Evolutionary conservation across 1,140 invertebrate species (phyloP).

Genomic region (Plutomurus gul): DNA sequence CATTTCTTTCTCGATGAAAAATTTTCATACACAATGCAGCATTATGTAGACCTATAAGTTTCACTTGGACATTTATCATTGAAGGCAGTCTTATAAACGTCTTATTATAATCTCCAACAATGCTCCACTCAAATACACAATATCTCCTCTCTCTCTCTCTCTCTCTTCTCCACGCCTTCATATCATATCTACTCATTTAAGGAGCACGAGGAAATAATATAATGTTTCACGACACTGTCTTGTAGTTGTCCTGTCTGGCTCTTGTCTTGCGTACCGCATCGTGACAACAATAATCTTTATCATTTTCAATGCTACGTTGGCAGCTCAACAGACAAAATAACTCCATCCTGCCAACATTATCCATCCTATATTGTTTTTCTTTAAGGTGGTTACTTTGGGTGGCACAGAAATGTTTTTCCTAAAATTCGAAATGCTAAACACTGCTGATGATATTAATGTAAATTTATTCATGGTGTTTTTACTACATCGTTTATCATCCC

Average conservation of each 20-base stretch:
- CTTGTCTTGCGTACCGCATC: background rate
- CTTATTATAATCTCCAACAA: background rate
- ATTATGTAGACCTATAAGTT: background rate
- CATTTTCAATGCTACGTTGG: background rate
- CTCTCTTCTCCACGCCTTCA: too few species aligned
- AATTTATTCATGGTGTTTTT: constrained; percentile 4
- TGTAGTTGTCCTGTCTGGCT: background rate
- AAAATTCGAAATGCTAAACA: too few species aligned
- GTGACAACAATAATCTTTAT: constrained; percentile 4
- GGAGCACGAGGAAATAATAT: too few species aligned
- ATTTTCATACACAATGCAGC: background rate
- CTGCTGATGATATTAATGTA: background rate
- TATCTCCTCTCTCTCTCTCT: too few species aligned
- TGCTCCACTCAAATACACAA: background rate
- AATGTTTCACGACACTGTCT: background rate
- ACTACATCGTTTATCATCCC: background rate
- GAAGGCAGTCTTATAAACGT: background rate
- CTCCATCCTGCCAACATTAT: background rate
- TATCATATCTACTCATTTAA: too few species aligned
- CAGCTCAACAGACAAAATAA: background rate
- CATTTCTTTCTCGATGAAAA: constrained; percentile 13
- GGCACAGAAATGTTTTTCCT: too few species aligned
- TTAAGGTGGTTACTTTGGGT: background rate
- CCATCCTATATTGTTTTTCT: background rate
- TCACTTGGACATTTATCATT: background rate